A percentile compares a stretch with the other conserved stretches of the same genome.
Evolutionary conservation across 2,888 invertebrate genomes (phyloP).

Genomic region (Teleiodes luculella): DNA sequence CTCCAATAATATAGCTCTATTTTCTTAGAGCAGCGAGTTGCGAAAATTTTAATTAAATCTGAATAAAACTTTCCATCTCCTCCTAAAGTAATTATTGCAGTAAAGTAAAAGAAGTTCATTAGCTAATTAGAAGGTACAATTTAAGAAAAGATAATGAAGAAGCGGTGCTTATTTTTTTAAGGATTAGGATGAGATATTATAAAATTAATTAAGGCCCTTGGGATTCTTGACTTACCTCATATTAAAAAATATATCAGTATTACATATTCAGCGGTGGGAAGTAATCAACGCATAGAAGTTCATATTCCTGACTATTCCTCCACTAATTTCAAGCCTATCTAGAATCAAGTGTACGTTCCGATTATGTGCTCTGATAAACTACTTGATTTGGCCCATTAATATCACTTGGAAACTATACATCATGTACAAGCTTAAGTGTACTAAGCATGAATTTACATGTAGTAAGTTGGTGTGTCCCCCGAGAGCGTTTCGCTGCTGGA

Average conservation of each 20-base stretch:
- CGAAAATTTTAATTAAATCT: conserved; percentile 13
- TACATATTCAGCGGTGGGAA: no score
- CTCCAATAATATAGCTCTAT: conserved; percentile 12
- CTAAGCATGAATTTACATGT: conserved; percentile 16
- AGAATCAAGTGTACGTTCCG: not conserved
- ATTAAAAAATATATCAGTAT: no score
- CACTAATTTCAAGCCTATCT: no score
- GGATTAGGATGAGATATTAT: no score
- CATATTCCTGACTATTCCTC: no score
- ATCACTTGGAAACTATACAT: conserved; percentile 12
- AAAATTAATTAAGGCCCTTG: no score
- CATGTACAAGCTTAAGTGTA: conserved; percentile 18
- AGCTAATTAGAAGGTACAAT: not conserved
- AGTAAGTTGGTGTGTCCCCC: conserved; percentile 27
- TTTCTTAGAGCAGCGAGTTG: not conserved
- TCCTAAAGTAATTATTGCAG: conserved; percentile 3
- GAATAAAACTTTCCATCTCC: conserved; percentile 8
- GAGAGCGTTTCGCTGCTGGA: conserved; percentile 38
- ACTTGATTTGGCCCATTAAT: not conserved
- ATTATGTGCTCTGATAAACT: not conserved
- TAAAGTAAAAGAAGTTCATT: conserved; percentile 14
- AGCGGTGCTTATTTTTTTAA: not conserved
- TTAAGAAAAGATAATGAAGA: not conserved
- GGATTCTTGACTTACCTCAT: no score
- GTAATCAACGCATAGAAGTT: no score